Evolutionary conservation across 2,113 vertebrate species (phyloP), one percentile per base, ranked within the genome.

Genomic region (Dissostichus mawsoni): DNA sequence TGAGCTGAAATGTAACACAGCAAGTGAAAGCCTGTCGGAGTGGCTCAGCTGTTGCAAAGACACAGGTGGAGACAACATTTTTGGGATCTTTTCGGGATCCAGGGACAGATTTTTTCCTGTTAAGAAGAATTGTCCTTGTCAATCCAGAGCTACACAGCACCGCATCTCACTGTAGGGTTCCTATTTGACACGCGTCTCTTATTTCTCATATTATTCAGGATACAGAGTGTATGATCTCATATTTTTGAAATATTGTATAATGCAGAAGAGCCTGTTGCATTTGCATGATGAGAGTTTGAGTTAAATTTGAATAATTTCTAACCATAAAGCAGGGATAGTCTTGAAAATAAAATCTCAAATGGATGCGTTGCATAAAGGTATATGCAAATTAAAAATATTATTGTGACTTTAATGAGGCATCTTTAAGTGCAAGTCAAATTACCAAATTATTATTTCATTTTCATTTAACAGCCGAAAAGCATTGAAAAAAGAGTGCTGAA

Each of bases 1-100:
- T 47, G 69, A 86, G 66, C 57, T 79, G 76, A 66, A 82, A 82
- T 74, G 66, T 77, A 81, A 74, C 84, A 62, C 62, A 9, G 78
- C 29, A 29, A 29, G 29, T 29, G 29, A 29, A 89, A 80, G 73
- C 68, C 29, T 29, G 80, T 83, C 83, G 67, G 82, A 23, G 68
- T 63, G 53, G 66, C 77, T 82, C 79, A 83, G 56, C 64, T 52
- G 51, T 70, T 69, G 69, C 64, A 77, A 73, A 82, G 80, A 78
- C 71, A 58, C 73, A 72, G 52, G 71, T 81, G 76, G 72, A 68
- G 66, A 64, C 66, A 71, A 55, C 69, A 53, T 58, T 6, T 41
- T 41, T 41, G 36, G 7, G 36, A 41, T 41, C 36, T 41, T 6
- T 41, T 41, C 8, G 36, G 36, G 55, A 29, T 67, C 65, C 50